Evolutionary conservation across 2,113 vertebrate genomes (phyloP).

Genomic region (Empidonax traillii): DNA sequence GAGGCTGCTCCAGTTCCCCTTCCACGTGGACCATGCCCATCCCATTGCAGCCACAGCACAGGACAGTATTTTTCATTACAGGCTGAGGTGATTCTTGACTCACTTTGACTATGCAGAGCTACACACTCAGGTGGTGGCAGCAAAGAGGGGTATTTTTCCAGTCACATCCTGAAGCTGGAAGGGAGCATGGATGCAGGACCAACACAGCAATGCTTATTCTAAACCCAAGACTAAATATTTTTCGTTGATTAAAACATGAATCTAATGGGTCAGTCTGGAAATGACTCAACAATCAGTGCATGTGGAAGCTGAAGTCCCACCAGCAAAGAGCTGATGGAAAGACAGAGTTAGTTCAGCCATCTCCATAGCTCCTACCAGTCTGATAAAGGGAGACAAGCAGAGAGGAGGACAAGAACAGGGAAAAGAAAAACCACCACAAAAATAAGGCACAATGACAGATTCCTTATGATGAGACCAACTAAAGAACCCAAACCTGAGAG

Average conservation of each 20-base stretch:
- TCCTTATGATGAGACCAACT: neutral
- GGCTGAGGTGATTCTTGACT: neutral
- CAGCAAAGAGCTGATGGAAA: neutral
- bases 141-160: neutral
- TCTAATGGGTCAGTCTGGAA: neutral
- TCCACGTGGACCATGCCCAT: neutral
- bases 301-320: neutral
- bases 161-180: neutral
- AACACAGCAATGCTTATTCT: neutral
- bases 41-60: neutral
- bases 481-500: neutral
- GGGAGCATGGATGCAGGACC: neutral
- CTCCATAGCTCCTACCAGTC: too few species aligned
- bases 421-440: neutral
- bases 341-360: neutral
- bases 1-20: neutral
- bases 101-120: neutral
- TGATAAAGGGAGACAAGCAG: neutral
- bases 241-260: neutral
- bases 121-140: rapidly evolving
- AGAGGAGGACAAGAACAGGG: neutral
- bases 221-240: neutral
- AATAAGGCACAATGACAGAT: neutral
- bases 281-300: neutral
- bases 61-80: neutral